Conservation (phyloP, 2,113 vertebrate species). For the Trichechus manatus region DNA sequence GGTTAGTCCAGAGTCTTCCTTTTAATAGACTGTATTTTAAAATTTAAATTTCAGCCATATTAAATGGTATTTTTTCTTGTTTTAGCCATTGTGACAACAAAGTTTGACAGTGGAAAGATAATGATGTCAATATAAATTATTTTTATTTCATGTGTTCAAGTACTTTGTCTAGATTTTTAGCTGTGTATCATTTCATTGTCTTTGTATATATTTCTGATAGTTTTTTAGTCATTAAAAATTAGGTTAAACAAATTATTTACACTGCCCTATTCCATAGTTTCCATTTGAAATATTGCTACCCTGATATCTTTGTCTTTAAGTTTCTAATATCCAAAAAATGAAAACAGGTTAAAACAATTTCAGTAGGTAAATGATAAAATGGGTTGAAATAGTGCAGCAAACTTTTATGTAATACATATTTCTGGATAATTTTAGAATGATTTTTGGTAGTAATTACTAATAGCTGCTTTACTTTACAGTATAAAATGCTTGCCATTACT, state of each 20-base stretch:
- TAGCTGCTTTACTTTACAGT: background rate
- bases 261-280: constrained; percentile 75
- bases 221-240: constrained; percentile 72
- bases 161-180: constrained; percentile 81
- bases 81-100: constrained; percentile 80
- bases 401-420: constrained; percentile 77
- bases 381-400: constrained; percentile 79
- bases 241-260: constrained; percentile 83
- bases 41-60: constrained; percentile 53
- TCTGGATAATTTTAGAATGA: constrained; percentile 80
- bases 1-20: background rate
- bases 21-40: background rate
- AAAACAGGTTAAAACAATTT: constrained; percentile 70
- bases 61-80: constrained; percentile 65
- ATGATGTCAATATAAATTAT: constrained; percentile 82
- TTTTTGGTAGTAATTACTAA: constrained; percentile 54
- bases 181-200: constrained; percentile 83
- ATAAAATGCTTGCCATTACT: background rate
- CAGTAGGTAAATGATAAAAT: constrained; percentile 75
- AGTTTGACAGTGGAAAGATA: constrained; percentile 82
- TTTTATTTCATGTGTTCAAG: constrained; percentile 79
- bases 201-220: constrained; percentile 78
- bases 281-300: constrained; percentile 64
- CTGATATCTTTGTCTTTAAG: constrained; percentile 82
- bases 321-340: constrained; percentile 70